Conservation (phyloP, 2,888 invertebrate genomes). For the Kuschelorhynchus macadamiae region DNA sequence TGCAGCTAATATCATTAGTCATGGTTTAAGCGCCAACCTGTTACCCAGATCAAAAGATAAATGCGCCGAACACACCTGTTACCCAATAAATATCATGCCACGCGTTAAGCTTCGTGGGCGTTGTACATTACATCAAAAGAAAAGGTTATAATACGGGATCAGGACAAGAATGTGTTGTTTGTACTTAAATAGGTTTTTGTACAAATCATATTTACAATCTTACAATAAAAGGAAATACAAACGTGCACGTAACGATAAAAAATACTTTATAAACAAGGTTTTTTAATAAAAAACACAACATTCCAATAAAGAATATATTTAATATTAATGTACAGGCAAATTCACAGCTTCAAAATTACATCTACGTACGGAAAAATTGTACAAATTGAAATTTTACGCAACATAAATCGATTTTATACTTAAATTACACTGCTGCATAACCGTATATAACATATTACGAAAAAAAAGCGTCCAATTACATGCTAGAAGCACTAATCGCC, state of each 20-base stretch:
- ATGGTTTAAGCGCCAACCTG: slow-evolving; percentile 6
- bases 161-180: background rate
- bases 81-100: slow-evolving; percentile 29
- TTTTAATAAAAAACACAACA: slow-evolving; percentile 24
- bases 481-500: slow-evolving; percentile 38
- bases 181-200: background rate
- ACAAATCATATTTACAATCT: slow-evolving; percentile 8
- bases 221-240: slow-evolving; percentile 15
- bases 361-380: slow-evolving; percentile 32
- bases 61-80: slow-evolving; percentile 30
- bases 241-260: slow-evolving; percentile 24
- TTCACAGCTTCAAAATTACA: slow-evolving; percentile 30
- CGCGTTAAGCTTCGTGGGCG: slow-evolving; percentile 27
- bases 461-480: slow-evolving; percentile 44
- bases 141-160: slow-evolving; percentile 5
- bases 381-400: slow-evolving; percentile 23
- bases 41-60: slow-evolving; percentile 18
- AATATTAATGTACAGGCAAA: slow-evolving; percentile 24
- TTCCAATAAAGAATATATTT: slow-evolving; percentile 26
- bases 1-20: background rate
- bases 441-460: slow-evolving; percentile 15
- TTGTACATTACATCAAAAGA: slow-evolving; percentile 19
- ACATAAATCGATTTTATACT: slow-evolving; percentile 15
- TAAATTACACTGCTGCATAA: slow-evolving; percentile 27
- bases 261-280: background rate